These are phyloP conservation scores for Rousettus leschenaultii DNA, from an alignment of 2,113 vertebrate species.

Conservation along the genomic window DNA sequence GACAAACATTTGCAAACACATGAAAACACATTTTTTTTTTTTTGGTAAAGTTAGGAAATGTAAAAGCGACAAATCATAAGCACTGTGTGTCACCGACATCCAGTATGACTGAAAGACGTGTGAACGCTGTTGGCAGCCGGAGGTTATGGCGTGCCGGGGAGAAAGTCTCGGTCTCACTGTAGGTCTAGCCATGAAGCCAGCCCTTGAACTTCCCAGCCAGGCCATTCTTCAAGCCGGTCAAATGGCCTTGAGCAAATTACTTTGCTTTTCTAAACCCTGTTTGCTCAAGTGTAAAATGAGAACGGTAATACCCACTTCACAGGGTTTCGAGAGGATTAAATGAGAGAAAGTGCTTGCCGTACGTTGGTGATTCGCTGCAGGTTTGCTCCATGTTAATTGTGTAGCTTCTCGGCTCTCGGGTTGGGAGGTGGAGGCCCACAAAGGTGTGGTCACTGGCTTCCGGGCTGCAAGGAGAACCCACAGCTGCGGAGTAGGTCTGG, in stretches of 20 bases:
- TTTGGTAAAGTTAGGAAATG: not conserved
- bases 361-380: not conserved
- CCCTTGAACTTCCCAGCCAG: not conserved
- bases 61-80: not conserved
- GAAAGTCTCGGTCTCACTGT: not conserved
- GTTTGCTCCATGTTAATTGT: slow-evolving; percentile 17
- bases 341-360: not conserved
- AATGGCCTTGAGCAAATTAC: not conserved
- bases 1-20: not conserved
- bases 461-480: not conserved
- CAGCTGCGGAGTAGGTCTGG: not conserved
- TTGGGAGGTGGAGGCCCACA: not conserved
- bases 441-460: not conserved
- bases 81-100: not conserved
- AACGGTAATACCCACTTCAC: slow-evolving; percentile 31
- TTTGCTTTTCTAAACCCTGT: slow-evolving; percentile 20
- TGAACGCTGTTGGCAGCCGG: not conserved
- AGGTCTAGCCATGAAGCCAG: not conserved
- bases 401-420: not conserved
- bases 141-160: not conserved
- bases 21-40: not conserved
- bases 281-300: slow-evolving; percentile 43
- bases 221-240: not conserved
- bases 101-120: not conserved
- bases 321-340: slow-evolving; percentile 19